These are phyloP conservation scores for Creontiades dilutus DNA, from an alignment of 2,888 invertebrate species.

Conservation along the genomic window DNA sequence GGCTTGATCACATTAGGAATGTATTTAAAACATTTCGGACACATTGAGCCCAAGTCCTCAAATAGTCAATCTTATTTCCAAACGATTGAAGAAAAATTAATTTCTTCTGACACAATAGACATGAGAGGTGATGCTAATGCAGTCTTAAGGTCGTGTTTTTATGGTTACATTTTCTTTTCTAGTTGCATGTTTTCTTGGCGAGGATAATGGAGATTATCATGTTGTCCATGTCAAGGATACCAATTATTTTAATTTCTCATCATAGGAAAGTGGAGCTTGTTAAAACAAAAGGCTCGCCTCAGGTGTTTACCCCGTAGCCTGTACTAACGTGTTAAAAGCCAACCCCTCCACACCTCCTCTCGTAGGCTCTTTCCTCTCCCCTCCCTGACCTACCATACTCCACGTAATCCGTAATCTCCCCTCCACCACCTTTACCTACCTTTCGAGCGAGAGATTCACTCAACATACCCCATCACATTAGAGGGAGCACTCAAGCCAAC, in stretches of 20 bases:
- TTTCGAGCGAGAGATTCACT: background rate
- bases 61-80: too few species aligned
- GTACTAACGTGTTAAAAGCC: constrained; percentile 69
- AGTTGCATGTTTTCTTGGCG: too few species aligned
- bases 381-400: background rate
- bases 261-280: background rate
- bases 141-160: too few species aligned
- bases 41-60: too few species aligned
- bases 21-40: too few species aligned
- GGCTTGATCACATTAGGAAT: too few species aligned
- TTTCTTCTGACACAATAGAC: too few species aligned
- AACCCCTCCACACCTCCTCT: constrained; percentile 56
- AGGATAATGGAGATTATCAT: too few species aligned
- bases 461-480: constrained; percentile 32
- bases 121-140: too few species aligned
- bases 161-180: too few species aligned
- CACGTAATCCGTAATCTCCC: background rate
- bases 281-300: background rate
- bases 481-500: constrained; percentile 1
- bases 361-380: background rate
- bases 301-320: background rate
- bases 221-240: background rate
- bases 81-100: too few species aligned
- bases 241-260: background rate
- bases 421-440: background rate